phyloP scores from a whole-genome alignment of 2,797 vertebrate genomes.

The Pteronotus mesoamericanus region DNA sequence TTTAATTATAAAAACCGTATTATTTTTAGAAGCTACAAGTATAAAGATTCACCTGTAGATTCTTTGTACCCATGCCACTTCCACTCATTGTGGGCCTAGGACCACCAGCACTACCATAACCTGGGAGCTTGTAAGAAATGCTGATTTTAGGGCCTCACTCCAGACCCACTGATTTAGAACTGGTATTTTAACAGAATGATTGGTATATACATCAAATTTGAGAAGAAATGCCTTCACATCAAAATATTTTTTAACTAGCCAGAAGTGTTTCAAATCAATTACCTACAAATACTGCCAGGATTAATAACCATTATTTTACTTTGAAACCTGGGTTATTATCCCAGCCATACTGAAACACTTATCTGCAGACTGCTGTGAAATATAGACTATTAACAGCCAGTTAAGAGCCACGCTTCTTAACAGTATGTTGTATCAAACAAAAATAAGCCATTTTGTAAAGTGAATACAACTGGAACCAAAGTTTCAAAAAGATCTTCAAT shows the following conservation, averaged over 20 bases:
- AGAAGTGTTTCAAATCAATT: background rate
- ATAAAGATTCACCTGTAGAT: background rate
- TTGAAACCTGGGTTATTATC: background rate
- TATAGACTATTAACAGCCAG: background rate
- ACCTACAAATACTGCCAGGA: background rate
- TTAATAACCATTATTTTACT: conserved; percentile 24
- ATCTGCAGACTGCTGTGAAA: background rate
- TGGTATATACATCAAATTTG: background rate
- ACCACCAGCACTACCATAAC: background rate
- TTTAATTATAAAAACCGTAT: background rate
- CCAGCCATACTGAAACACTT: background rate
- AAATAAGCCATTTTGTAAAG: conserved; percentile 29
- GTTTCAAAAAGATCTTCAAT: background rate
- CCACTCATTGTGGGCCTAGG: background rate
- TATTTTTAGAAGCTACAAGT: background rate
- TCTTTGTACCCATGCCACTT: background rate
- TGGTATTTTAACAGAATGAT: background rate
- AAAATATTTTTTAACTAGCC: background rate
- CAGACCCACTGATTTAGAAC: background rate
- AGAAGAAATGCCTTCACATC: background rate
- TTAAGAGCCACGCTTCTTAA: background rate
- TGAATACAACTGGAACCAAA: background rate
- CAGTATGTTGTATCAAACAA: background rate
- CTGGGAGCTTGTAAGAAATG: background rate
- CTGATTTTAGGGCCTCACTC: background rate